Evolutionary conservation across 1,140 invertebrate species (phyloP), one percentile per base, ranked within the genome.

Genomic region (Acyrthosiphon pisum): DNA sequence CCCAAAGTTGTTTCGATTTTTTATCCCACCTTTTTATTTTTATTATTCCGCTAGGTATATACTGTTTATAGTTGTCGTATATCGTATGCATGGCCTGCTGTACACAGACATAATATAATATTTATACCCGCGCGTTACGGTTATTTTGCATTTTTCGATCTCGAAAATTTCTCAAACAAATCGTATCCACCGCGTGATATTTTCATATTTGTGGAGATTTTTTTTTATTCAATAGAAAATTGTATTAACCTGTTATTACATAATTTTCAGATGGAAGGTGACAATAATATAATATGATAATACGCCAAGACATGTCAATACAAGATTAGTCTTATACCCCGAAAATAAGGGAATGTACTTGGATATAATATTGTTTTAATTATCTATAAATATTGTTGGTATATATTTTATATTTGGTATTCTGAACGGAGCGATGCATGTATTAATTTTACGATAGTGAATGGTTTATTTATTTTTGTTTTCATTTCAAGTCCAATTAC

Each of bases 1-100:
- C 30, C n/a, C n/a, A 7, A 53, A 89, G 48, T 53, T 53, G 48
- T 88, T 88, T 53, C n/a, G 87, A 88, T 88, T 53, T 88, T 88
- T 50, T 88, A 14, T 53, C 7, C 35, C 18, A 14, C 30, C 26
- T 4, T n/a, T 87, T 87, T 87, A 48, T 87, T 87, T 48, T 84
- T 84, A 41, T 87, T 87, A 48, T 48, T 44, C 41, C 30, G 30
- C 22, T 84, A n/a, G 68, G 60, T 76, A n/a, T 76, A 76, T 76
- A 76, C 30, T n/a, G 14, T 18, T 30, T 76, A 76, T 76, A n/a
- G 14, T 76, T 18, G 60, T 18, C 30, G 30, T 76, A 76, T 76
- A 76, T 76, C 30, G 60, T 76, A 76, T 76, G 60, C 60, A 76
- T 76, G 60, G 60, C 14, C 60, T 76, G 30, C 60, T 76, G 11